Evolutionary conservation across 2,888 invertebrate species (phyloP).

Genomic region (Lasioglossum malachurum): DNA sequence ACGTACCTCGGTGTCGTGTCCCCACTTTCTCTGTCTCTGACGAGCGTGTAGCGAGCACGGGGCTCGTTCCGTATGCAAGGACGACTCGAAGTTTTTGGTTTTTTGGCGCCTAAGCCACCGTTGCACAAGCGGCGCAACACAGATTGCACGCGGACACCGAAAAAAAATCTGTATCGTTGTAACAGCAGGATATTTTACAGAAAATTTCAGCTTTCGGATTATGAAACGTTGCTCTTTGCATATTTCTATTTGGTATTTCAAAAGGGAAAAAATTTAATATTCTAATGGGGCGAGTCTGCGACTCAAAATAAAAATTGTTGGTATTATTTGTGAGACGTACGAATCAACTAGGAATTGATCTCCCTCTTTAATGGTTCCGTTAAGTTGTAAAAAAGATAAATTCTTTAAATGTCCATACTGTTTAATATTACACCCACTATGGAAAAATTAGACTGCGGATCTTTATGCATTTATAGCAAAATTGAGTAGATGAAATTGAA

Average conservation of each 20-base stretch:
- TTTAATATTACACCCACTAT: too few relatives aligned
- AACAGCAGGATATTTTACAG: not conserved
- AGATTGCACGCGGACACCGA: not conserved
- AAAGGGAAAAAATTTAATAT: not conserved
- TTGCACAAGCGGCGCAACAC: not conserved
- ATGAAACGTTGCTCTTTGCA: not conserved
- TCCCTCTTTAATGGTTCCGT: too few relatives aligned
- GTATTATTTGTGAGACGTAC: too few relatives aligned
- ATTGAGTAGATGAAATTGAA: too few relatives aligned
- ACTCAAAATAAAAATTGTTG: not conserved
- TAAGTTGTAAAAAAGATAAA: too few relatives aligned
- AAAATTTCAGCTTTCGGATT: not conserved
- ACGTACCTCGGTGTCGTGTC: slow-evolving; percentile 21
- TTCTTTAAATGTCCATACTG: too few relatives aligned
- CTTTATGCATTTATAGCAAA: too few relatives aligned
- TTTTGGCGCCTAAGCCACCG: not conserved
- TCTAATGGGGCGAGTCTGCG: not conserved
- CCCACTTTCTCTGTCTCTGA: slow-evolving; percentile 2
- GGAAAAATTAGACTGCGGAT: too few relatives aligned
- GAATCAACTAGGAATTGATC: too few relatives aligned
- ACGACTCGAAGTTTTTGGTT: slow-evolving; percentile 7
- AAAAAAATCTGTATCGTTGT: not conserved
- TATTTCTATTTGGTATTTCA: not conserved
- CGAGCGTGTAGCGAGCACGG: not conserved
- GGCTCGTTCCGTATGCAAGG: not conserved